These are phyloP conservation scores for Exaiptasia diaphana DNA, from an alignment of 64 coral and sea anemone species.

Conservation along the genomic window DNA sequence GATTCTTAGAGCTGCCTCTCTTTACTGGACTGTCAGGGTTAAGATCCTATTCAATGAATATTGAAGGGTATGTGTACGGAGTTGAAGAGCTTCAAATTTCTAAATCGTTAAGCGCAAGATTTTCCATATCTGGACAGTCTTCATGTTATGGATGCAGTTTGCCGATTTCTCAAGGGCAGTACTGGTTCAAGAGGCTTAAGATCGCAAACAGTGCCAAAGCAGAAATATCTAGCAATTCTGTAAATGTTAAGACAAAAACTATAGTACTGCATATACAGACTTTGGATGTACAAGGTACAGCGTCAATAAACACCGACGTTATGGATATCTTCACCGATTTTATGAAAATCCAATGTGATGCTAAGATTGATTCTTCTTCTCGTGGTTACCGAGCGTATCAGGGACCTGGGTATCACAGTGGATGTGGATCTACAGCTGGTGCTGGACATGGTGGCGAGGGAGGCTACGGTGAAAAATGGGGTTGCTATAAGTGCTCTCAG, in stretches of 20 bases:
- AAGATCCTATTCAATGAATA: conserved; percentile 22
- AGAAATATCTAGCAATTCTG: conserved; percentile 35
- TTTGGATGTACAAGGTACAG: conserved; percentile 51
- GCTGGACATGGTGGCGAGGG: conserved; percentile 80
- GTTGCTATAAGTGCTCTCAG: background rate
- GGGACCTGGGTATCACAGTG: conserved; percentile 48
- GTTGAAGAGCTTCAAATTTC: conserved; percentile 68
- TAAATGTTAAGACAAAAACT: conserved; percentile 24
- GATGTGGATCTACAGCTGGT: conserved; percentile 45
- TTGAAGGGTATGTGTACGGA: conserved; percentile 66
- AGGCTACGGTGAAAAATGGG: conserved; percentile 41
- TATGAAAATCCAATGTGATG: conserved; percentile 68
- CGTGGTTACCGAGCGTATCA: conserved; percentile 35
- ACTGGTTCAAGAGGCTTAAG: conserved; percentile 50
- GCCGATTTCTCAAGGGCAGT: conserved; percentile 27
- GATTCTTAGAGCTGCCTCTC: conserved; percentile 56
- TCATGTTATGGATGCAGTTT: conserved; percentile 47
- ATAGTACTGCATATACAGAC: conserved; percentile 39
- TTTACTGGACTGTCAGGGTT: conserved; percentile 45
- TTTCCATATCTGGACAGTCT: conserved; percentile 31
- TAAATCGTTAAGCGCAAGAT: background rate
- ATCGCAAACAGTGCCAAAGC: conserved; percentile 46
- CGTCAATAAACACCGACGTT: conserved; percentile 51
- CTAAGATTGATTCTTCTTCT: conserved; percentile 46
- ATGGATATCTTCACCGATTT: conserved; percentile 59